Conservation (phyloP, 2,113 vertebrate species). For the Indicator maculatus region DNA sequence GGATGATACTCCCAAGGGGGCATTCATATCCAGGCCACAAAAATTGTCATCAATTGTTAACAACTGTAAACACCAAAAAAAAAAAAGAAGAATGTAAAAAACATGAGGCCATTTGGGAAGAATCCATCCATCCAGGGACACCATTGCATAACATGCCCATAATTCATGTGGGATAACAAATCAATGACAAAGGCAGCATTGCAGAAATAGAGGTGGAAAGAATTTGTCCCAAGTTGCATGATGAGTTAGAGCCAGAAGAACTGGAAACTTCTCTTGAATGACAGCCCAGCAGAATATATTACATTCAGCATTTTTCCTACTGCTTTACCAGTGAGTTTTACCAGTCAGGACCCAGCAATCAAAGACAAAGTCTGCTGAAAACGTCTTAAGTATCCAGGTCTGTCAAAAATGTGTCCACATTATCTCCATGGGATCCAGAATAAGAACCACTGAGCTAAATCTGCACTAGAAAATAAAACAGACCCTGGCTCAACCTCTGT, state of each 20-base stretch:
- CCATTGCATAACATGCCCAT: background rate
- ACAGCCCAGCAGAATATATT: conserved; percentile 24
- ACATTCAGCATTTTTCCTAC: conserved; percentile 35
- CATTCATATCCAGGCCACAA: conserved; percentile 98
- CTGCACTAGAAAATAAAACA: background rate
- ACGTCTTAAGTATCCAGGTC: background rate
- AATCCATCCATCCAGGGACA: background rate
- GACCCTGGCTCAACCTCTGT: background rate
- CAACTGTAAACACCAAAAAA: conserved; percentile 80
- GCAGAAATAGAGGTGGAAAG: background rate
- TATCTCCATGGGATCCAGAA: background rate
- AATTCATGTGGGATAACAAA: background rate
- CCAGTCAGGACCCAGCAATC: background rate
- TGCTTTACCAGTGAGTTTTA: conserved; percentile 17
- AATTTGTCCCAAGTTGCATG: background rate
- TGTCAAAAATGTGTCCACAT: background rate
- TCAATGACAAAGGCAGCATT: background rate
- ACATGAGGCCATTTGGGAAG: background rate
- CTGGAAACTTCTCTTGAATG: conserved; percentile 27
- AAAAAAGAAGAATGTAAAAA: background rate
- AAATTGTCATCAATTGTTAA: conserved; percentile 97
- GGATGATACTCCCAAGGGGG: conserved; percentile 93
- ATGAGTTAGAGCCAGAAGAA: background rate
- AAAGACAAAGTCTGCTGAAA: background rate
- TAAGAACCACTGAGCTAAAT: background rate